These are phyloP conservation scores for Grammomys surdaster DNA, from an alignment of 2,113 vertebrate species.

Conservation along the genomic window DNA sequence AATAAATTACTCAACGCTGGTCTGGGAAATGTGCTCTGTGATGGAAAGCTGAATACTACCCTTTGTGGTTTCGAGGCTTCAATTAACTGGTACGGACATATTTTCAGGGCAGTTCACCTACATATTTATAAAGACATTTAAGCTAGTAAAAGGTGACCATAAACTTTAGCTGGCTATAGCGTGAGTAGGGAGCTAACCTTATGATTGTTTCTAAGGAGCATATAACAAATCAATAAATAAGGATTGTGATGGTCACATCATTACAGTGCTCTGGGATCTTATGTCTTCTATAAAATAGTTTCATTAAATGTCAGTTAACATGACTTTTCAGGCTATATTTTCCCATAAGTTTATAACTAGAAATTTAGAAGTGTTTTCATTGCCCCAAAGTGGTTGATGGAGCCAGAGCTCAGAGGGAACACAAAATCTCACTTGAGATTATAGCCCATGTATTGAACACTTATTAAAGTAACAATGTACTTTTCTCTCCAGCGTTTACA, in stretches of 20 bases:
- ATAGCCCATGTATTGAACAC: not conserved
- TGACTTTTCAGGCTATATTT: not conserved
- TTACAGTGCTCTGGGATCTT: not conserved
- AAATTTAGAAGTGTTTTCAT: not conserved
- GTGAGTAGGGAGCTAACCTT: not conserved
- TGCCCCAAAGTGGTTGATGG: not conserved
- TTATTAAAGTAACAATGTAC: not conserved
- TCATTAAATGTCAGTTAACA: not conserved
- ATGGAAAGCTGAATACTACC: not conserved
- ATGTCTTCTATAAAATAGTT: not conserved
- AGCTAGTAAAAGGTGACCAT: not conserved
- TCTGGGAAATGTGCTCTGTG: not conserved
- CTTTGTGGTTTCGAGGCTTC: not conserved
- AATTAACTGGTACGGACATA: not conserved
- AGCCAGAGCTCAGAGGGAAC: not conserved
- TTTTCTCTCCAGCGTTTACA: not conserved
- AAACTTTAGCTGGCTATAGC: not conserved
- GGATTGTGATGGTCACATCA: not conserved
- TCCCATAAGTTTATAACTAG: not conserved
- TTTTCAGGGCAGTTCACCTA: not conserved
- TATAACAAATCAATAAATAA: not conserved
- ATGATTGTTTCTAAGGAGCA: not conserved
- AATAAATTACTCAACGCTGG: not conserved
- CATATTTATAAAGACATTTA: not conserved
- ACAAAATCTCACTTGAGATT: not conserved